Evolutionary conservation across 2,113 vertebrate species (phyloP).

Genomic region (Rattus rattus): DNA sequence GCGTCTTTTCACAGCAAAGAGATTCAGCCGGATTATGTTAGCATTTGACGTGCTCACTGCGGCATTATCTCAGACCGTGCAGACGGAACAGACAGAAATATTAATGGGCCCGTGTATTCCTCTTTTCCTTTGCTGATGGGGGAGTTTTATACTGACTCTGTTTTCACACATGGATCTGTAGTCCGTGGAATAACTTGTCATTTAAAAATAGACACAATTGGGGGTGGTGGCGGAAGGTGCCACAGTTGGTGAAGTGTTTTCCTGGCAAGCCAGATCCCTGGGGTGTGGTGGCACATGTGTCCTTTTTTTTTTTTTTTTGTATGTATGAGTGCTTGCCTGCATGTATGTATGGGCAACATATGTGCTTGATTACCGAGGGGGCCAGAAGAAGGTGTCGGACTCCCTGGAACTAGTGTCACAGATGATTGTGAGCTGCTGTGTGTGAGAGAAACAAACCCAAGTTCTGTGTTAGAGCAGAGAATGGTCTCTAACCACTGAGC

Average conservation of each 20-base stretch:
- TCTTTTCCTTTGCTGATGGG: background rate
- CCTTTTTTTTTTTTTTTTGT: background rate
- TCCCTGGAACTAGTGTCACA: background rate
- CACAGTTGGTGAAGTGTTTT: background rate
- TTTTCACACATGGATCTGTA: background rate
- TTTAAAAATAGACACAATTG: background rate
- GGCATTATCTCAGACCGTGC: background rate
- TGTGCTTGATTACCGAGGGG: background rate
- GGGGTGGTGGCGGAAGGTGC: background rate
- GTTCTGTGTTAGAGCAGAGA: background rate
- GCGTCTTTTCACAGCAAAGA: background rate
- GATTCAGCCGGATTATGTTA: background rate
- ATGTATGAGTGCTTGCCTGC: background rate
- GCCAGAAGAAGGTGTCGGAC: background rate
- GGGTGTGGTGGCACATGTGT: background rate
- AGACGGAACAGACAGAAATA: background rate
- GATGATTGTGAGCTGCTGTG: background rate
- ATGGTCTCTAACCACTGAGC: background rate
- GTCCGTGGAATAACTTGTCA: background rate
- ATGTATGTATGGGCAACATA: background rate
- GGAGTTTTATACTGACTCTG: background rate
- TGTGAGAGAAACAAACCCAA: background rate
- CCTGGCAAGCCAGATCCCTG: background rate
- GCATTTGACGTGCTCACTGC: fast-evolving
- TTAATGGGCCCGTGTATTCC: fast-evolving